Conservation (phyloP, 1,140 invertebrate genomes). For the Apis mellifera region Amel_HAv3.1 CM009938.2:3015501-3016000, state of each 20-base stretch:
- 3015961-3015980: too few relatives aligned
- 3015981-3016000: too few relatives aligned
- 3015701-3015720: background rate
- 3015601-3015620: slow-evolving; percentile 4
- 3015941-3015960: too few relatives aligned
- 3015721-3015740: background rate
- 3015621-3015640: slow-evolving; percentile 15
- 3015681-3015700: background rate
- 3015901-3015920: too few relatives aligned
- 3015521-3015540: slow-evolving; percentile 19
- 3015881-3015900: too few relatives aligned
- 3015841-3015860: background rate
- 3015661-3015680: background rate
- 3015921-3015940: too few relatives aligned
- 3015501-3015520: slow-evolving; percentile 6
- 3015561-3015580: background rate
- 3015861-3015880: background rate
- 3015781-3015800: too few relatives aligned
- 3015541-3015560: slow-evolving; percentile 16
- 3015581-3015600: slow-evolving; percentile 10
- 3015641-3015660: background rate
- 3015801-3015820: background rate
- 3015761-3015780: background rate
- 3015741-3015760: background rate
- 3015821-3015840: background rate